Evolutionary conservation across 1,140 invertebrate species (phyloP), one percentile per base, ranked within the genome.

Genomic region (Sycophaga agraensis): DNA sequence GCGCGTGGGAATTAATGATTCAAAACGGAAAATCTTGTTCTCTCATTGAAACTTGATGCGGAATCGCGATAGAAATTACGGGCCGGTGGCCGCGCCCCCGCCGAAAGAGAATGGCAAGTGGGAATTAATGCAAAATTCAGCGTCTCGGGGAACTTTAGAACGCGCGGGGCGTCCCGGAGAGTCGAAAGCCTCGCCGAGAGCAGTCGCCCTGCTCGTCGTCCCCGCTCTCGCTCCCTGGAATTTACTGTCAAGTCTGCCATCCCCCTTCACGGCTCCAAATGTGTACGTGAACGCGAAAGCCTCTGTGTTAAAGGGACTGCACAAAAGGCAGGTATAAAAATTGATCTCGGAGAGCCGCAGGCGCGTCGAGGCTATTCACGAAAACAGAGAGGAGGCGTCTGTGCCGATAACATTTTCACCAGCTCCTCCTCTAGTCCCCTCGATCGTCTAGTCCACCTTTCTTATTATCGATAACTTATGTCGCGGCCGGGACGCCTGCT

Each of bases 61-160:
- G 17, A 43, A 54, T 42, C 42, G 28, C 14, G 37, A 54, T 43
- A 34, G 26, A 34, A 43, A 55, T 55, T 43, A 45, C 11, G 17
- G 31, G 16, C 31, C 0, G 28, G 22, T n/a, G n/a, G n/a, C n/a
- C n/a, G n/a, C n/a, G n/a, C n/a, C n/a, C n/a, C n/a, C n/a, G n/a
- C n/a, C n/a, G 17, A 45, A n/a, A 34, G 39, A 22, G 17, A 22
- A 46, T 12, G 31, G 28, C 42, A 48, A 58, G 55, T 39, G 45
- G 21, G 39, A 58, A 49, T 58, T 58, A 58, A 49, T 58, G 45
- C 34, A 58, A 58, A 58, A 58, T 49, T 49, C 49, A 58, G 35
- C 28, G 14, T 58, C 56, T 45, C 28, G 12, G 53, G 24, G 24
- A 48, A 40, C 45, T 57, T 57, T 46, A 34, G 22, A 48, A 57